Base-by-base conservation (phyloP, 1,140 invertebrate species). In the Drosophila micromelanica region DNA sequence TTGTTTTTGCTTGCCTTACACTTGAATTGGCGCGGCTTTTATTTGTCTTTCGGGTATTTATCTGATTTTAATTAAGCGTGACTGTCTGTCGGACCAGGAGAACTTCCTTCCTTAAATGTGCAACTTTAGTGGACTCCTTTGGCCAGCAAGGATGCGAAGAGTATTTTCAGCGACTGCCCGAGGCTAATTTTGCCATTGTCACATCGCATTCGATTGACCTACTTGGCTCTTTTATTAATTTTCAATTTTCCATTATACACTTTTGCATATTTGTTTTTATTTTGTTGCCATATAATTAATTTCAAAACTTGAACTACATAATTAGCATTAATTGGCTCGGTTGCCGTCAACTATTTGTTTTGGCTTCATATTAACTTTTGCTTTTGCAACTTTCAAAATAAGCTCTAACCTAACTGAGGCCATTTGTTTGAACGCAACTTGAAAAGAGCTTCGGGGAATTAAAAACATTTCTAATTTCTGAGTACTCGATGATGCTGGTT, bases 21-120 rank as follows among this genome's bases (percentile, higher is more conserved):
- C 52, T 76, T 62, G 70, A 76, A 63, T 64, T 63, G 70, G 38
- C 60, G 27, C 52, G 37, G 45, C 45, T 61, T 78, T 64, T 75
- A 78, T 78, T 75, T 78, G 75, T 74, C 72, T 78, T 74, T 74
- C 71, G 37, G 60, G 75, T 75, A 75, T 78, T 74, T 78, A 78
- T 78, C 71, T 75, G 72, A 74, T 74, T 78, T 78, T 78, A 74
- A 75, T 75, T 78, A 74, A 75, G 75, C 65, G 64, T 78, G 61
- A 78, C 71, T 60, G 61, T 55, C 68, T 76, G 55, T 43, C 38
- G 45, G 45, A 23, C 40, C 55, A 48, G 40, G 35, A 9, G 2
- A 35, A 7, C 8, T 15, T 56, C n/a, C n/a, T 9, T 13, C 20
- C 11, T 5, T 27, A 3, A 55, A 27, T 2, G 43, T 9, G 9